Conservation (phyloP, 2,888 invertebrate species). For the Stenodera caucasica region DNA sequence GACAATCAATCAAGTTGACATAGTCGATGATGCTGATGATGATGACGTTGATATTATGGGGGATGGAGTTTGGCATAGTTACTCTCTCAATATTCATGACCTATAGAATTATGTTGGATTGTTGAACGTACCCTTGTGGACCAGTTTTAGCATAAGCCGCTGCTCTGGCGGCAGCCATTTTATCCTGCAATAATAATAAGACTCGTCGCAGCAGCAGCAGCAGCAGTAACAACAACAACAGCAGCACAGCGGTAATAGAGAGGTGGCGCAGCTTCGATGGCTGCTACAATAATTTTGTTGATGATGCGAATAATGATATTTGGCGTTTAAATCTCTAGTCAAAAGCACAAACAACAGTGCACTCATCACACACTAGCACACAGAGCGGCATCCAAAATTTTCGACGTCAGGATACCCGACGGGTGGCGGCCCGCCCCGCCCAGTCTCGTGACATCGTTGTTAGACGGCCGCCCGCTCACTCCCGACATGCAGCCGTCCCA, state of each 20-base stretch:
- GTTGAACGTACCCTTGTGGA: constrained; percentile 48
- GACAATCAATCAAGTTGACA: not conserved
- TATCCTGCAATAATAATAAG: constrained; percentile 37
- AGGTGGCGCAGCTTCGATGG: constrained; percentile 7
- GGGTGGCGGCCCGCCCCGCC: constrained; percentile 54
- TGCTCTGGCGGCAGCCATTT: constrained; percentile 52
- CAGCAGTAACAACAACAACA: constrained; percentile 17
- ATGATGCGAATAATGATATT: constrained; percentile 23
- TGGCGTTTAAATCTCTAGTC: constrained; percentile 40
- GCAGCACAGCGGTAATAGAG: constrained; percentile 17
- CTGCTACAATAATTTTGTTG: not conserved
- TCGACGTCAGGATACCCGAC: constrained; percentile 52
- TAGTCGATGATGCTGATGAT: not conserved
- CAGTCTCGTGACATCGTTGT: constrained; percentile 53
- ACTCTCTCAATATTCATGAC: not conserved
- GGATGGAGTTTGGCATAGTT: not conserved
- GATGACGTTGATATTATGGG: not conserved
- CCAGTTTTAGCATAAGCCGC: constrained; percentile 41
- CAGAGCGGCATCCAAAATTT: constrained; percentile 36
- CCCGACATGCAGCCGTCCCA: constrained; percentile 55
- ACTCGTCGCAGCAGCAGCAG: constrained; percentile 4
- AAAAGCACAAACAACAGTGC: constrained; percentile 39
- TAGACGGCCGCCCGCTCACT: constrained; percentile 53
- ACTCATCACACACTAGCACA: constrained; percentile 47
- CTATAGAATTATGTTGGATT: not conserved